A percentile compares a stretch with the other conserved stretches of the same genome.
phyloP scores from a whole-genome alignment of 2,888 invertebrate genomes.

The Synanthedon formicaeformis region DNA sequence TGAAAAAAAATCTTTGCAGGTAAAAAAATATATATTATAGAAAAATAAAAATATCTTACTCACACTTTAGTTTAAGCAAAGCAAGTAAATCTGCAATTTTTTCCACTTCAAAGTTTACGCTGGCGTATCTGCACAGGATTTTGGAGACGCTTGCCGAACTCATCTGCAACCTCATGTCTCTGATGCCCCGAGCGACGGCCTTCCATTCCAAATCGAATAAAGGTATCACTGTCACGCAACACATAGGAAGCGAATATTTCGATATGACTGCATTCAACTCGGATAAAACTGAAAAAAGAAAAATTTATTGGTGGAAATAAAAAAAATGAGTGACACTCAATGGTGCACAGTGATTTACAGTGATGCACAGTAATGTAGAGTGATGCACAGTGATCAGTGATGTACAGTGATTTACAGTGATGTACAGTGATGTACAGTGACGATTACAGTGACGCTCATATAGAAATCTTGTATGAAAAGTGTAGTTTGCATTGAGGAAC shows the following conservation, averaged over 20 bases:
- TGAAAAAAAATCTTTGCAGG: background rate
- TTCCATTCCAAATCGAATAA: conserved; percentile 45
- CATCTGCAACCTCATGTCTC: conserved; percentile 35
- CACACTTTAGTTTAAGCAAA: background rate
- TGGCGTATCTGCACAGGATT: conserved; percentile 25
- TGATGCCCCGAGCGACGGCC: conserved; percentile 28
- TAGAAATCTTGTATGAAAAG: no score
- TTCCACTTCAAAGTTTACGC: background rate
- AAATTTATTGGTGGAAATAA: background rate
- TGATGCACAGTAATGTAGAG: no score
- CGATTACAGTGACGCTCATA: no score
- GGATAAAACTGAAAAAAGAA: background rate
- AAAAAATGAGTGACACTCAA: no score
- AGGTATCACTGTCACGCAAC: conserved; percentile 27
- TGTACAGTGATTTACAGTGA: no score
- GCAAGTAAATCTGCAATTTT: no score
- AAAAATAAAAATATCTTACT: background rate
- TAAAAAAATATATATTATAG: background rate
- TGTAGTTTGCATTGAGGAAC: no score
- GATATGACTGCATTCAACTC: background rate
- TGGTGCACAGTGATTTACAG: no score
- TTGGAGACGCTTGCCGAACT: conserved; percentile 32
- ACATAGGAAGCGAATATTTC: conserved; percentile 33
- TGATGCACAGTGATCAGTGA: no score
- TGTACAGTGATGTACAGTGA: no score